A percentile compares a stretch with the other conserved stretches of the same genome.
These are phyloP conservation scores for Eueides isabella DNA, from an alignment of 1,140 invertebrate species.

Conservation along the genomic window DNA sequence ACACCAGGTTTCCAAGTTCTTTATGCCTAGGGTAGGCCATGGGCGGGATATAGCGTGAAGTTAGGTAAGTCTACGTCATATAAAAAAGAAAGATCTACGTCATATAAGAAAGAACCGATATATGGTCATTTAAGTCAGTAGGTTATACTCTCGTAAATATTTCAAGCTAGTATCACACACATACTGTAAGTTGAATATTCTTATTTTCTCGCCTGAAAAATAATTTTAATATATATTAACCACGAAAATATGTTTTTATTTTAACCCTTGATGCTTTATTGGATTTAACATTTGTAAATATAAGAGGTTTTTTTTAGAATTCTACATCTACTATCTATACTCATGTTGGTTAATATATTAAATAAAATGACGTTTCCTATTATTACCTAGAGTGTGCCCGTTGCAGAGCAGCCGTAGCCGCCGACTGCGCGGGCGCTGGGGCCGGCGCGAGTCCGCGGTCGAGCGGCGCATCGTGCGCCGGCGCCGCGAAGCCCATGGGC, in stretches of 20 bases:
- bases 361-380: not conserved
- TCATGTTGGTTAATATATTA: not conserved
- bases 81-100: no score
- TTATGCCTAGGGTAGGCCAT: no score
- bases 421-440: conserved; percentile 76
- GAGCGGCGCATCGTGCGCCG: conserved; percentile 73
- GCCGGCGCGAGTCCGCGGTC: conserved; percentile 75
- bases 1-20: no score
- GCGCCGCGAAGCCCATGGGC: conserved; percentile 82
- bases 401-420: conserved; percentile 83
- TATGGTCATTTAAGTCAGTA: no score
- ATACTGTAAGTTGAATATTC: not conserved
- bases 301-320: not conserved
- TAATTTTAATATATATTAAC: no score
- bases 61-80: no score
- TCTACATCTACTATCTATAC: not conserved
- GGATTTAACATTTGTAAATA: no score
- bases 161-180: not conserved
- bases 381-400: conserved; percentile 87
- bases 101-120: no score
- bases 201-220: not conserved
- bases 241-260: not conserved
- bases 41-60: no score
- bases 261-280: not conserved
- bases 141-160: no score